Evolutionary conservation across 1,140 invertebrate genomes (phyloP), one percentile per base, ranked within the genome.

Genomic region (Vollenhovia emeryi): DNA sequence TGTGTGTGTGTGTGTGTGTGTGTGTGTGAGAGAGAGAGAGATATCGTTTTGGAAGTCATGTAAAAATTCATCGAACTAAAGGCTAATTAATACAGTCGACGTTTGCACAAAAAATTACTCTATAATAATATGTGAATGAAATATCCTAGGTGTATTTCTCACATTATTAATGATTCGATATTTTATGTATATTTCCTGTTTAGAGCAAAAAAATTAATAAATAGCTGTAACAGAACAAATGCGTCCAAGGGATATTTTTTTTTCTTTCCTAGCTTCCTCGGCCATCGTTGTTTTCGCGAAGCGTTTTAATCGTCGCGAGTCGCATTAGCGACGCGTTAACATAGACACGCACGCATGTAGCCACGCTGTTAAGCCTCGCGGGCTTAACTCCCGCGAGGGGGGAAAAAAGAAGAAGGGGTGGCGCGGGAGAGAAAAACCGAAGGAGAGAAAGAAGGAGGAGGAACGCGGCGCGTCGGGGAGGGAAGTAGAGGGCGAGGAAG

Each of bases 291-390:
- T 62, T 71, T 36, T 83, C 79, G 69, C 57, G 45, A 66, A 43
- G 45, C 66, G 43, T 55, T 73, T 83, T 74, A 66, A 83, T 76
- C 76, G 18, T 33, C 18, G 43, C 15, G 30, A 55, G 48, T 36
- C 48, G 30, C 43, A 87, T 88, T 87, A 87, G 85, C 75, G 59
- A 66, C 59, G 75, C 75, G 75, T 78, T 78, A 78, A 66, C 75
- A 50, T 24, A 62, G 55, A 62, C 43, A 60, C 24, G 27, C 36
- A 50, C 57, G 52, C 85, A 66, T 66, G 62, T 40, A 13, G 66
- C 8, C 13, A 45, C 30, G 33, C 64, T 74, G 86, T 71, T 60
- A 66, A 80, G 55, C 18, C 43, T 73, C 84, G 80, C 68, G 50
- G 59, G 59, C 18, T 82, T 82, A 45, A 82, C 66, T 30, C 24